Conservation (phyloP, 2,113 vertebrate genomes). For the Vombatus ursinus region DNA sequence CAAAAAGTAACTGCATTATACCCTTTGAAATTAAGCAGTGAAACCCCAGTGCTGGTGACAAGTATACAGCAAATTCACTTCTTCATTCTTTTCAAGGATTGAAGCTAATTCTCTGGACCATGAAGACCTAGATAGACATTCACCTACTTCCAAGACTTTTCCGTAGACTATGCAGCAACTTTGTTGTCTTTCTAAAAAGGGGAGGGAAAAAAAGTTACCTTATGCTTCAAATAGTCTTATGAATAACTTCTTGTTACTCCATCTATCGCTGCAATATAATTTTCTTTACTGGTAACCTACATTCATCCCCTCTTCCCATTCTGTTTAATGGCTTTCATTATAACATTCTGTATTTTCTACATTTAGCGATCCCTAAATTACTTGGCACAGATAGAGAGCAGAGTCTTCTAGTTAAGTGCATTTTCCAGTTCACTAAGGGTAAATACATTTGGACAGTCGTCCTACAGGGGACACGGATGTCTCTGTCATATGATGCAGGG, state of each 20-base stretch:
- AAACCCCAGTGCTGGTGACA: constrained; percentile 94
- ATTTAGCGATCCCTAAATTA: neutral
- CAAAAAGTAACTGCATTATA: constrained; percentile 83
- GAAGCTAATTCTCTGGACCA: constrained; percentile 86
- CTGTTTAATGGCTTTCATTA: constrained; percentile 15
- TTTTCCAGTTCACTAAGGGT: neutral
- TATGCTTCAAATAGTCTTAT: constrained; percentile 47
- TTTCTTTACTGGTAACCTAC: constrained; percentile 26
- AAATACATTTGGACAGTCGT: neutral
- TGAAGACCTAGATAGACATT: constrained; percentile 85
- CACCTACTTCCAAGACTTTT: constrained; percentile 78
- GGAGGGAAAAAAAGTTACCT: constrained; percentile 59
- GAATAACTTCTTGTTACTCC: constrained; percentile 21
- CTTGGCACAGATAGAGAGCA: neutral
- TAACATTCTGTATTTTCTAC: neutral
- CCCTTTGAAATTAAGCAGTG: constrained; percentile 86
- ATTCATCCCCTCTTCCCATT: constrained; percentile 34
- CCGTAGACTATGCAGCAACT: constrained; percentile 92
- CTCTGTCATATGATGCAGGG: neutral
- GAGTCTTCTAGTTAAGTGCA: neutral
- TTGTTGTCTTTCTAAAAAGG: constrained; percentile 96
- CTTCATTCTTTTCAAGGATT: constrained; percentile 90
- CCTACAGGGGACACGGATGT: neutral
- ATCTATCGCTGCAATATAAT: neutral
- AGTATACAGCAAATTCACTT: constrained; percentile 90